These are phyloP conservation scores for Acronicta leporina DNA, from an alignment of 2,888 invertebrate genomes.

Conservation along the genomic window DNA sequence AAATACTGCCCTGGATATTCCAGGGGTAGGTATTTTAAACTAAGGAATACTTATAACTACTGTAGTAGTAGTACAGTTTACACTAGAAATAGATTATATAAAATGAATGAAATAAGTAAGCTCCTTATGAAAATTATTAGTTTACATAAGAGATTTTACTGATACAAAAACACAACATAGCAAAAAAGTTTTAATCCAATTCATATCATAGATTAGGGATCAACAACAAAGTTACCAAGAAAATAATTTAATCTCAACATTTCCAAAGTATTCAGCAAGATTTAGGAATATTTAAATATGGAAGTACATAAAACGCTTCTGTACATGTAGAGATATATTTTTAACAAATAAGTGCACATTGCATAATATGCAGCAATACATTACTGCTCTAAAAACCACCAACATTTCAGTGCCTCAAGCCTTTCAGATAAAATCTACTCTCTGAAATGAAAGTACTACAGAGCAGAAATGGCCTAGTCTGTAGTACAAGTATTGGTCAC, in stretches of 20 bases:
- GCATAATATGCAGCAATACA: conserved; percentile 15
- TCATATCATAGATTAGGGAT: conserved; percentile 30
- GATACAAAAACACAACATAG: too few relatives aligned
- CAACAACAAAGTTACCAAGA: conserved; percentile 7
- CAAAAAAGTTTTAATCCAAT: conserved; percentile 25
- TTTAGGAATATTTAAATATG: conserved; percentile 17
- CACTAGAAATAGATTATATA: too few relatives aligned
- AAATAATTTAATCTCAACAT: conserved; percentile 17
- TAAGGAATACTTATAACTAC: too few relatives aligned
- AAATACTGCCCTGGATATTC: too few relatives aligned
- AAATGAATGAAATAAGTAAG: too few relatives aligned
- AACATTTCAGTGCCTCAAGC: not conserved
- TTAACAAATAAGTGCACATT: conserved; percentile 18
- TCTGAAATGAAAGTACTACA: conserved; percentile 2
- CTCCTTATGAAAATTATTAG: too few relatives aligned
- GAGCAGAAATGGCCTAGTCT: not conserved
- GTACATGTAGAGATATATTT: not conserved
- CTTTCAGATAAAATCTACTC: conserved; percentile 1
- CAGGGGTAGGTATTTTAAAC: too few relatives aligned
- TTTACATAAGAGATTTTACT: too few relatives aligned
- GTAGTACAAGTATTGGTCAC: not conserved
- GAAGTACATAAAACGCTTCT: conserved; percentile 11
- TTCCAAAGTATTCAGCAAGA: conserved; percentile 16
- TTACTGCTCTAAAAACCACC: not conserved
- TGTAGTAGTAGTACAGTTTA: too few relatives aligned